Conservation (phyloP, 2,113 vertebrate genomes). For the Limanda limanda region DNA sequence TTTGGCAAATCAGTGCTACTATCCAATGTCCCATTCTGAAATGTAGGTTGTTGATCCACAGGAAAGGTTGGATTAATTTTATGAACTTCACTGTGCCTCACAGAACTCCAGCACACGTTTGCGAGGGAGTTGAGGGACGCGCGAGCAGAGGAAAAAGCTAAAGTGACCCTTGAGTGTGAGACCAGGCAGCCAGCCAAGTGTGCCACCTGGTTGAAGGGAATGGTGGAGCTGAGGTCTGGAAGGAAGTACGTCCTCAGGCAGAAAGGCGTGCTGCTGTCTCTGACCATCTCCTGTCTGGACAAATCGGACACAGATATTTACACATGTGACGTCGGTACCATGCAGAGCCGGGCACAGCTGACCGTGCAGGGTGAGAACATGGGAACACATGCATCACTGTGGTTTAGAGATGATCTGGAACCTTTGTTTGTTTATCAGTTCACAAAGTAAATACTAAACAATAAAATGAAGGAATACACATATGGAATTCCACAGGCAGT, state of each 20-base stretch:
- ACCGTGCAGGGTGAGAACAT: conserved; percentile 85
- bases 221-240: conserved; percentile 82
- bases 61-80: not conserved
- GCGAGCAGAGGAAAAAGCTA: conserved; percentile 84
- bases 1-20: not conserved
- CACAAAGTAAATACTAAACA: too few species aligned
- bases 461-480: too few species aligned
- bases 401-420: too few species aligned
- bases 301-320: conserved; percentile 88
- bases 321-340: conserved; percentile 89
- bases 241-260: conserved; percentile 85
- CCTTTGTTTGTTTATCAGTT: too few species aligned
- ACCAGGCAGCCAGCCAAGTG: conserved; percentile 80
- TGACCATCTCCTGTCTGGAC: conserved; percentile 87
- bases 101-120: conserved; percentile 91
- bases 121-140: conserved; percentile 86
- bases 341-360: conserved; percentile 87
- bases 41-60: not conserved
- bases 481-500: too few species aligned
- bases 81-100: conserved; percentile 8
- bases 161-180: conserved; percentile 86
- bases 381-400: too few species aligned
- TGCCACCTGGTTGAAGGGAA: conserved; percentile 91
- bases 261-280: conserved; percentile 83
- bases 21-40: not conserved